Evolutionary conservation across 2,797 vertebrate species (phyloP), one percentile per base, ranked within the genome.

Genomic region (Acipenser ruthenus): DNA sequence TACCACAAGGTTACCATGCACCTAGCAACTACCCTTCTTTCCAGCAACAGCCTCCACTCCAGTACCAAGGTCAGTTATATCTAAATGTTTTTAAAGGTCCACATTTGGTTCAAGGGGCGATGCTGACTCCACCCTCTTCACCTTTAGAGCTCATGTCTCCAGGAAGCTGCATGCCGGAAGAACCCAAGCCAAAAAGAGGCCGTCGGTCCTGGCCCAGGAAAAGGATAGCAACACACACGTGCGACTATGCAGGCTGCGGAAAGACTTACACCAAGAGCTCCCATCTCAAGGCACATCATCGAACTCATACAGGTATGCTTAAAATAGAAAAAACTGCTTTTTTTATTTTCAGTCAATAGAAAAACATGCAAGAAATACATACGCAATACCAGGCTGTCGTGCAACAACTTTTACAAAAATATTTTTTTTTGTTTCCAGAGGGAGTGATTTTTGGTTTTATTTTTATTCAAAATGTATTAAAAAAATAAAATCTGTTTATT

Each of bases 191-290:
- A 7, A 98, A 96, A 79, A 91, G 96, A 48, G 96, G 97, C 6
- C 85, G 95, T 1, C 91, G 96, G 67, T 96, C 96, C 0, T 99
- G 96, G 95, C 95, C 95, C 4, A 90, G 95, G 79, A 99, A 99
- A 87, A 89, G 95, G 75, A 94, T 95, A 0, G 95, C 97, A 62
- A 94, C 95, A 0, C 95, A 99, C 84, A 98, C 93, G 0, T 99
- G 97, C 0, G 95, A 98, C 80, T 99, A 97, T 0, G 93, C 92
- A 0, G 97, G 96, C 75, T 99, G 97, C 0, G 97, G 96, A 56
- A 99, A 98, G 83, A 99, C 97, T 0, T 99, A 99, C 79, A 99
- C 97, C 12, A 99, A 99, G 85, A 99, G 97, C 79, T 99, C 97
- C 49, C 97, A 99, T 80, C 93, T 99, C 72, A 99, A 99, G 81